Evolutionary conservation across 2,113 vertebrate genomes (phyloP).

Genomic region (Pagrus major): DNA sequence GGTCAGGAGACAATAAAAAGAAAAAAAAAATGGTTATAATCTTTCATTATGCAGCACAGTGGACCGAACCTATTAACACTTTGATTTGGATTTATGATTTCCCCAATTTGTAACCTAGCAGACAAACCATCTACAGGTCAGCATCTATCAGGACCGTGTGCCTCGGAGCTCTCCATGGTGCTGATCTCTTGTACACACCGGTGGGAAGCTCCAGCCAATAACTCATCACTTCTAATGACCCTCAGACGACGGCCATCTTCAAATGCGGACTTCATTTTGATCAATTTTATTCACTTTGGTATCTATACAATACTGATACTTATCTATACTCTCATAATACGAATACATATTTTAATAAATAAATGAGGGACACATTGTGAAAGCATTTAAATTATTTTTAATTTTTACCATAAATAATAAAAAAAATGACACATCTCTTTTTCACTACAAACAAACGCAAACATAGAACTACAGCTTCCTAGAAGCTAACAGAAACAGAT

Average conservation of each 20-base stretch:
- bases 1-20: neutral
- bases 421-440: conserved; percentile 57
- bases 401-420: conserved; percentile 66
- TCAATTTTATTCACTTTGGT: neutral
- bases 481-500: conserved; percentile 68
- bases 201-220: neutral
- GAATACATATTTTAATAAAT: neutral
- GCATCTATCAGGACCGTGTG: neutral
- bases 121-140: too few relatives aligned
- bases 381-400: conserved; percentile 47
- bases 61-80: neutral
- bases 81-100: neutral
- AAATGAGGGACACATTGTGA: conserved; percentile 9
- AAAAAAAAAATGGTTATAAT: neutral
- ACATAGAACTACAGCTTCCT: conserved; percentile 63
- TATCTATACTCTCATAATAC: neutral
- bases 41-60: neutral
- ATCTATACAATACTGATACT: neutral
- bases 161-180: conserved; percentile 7
- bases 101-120: neutral
- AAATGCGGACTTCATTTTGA: too few relatives aligned
- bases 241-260: too few relatives aligned
- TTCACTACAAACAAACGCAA: conserved; percentile 42
- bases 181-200: neutral
- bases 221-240: neutral